Base-by-base conservation (phyloP, 2,888 invertebrate genomes). In the Eupithecia dodoneata region DNA sequence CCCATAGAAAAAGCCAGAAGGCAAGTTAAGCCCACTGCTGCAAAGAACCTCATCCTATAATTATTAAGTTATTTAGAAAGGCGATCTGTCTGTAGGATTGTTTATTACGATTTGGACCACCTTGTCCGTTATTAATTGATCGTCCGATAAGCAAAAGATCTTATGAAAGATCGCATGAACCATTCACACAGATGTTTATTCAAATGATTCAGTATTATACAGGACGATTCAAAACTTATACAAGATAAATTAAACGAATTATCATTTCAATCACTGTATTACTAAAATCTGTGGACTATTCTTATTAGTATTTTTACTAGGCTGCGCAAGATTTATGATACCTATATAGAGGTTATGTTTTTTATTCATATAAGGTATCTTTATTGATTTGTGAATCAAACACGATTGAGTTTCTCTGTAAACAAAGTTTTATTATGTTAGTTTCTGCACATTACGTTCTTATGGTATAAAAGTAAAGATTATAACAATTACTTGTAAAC, bases 91-190 rank as follows among this genome's bases (percentile, higher is more conserved):
- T 70, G 86, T 88, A 83, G 87, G 88, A 91, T 93, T 92, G 91
- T 92, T 92, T 92, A 93, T 88, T 90, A 88, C 80, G 85, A 85
- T 84, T 82, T 85, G 86, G 94, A 92, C 93, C 94, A 93, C 92
- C 93, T 92, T 89, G 90, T 86, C 90, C 85, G 90, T 92, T 93
- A 94, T 94, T 94, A 94, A 92, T 92, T 92, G 94, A 94, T 94
- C 89, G 78, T 74, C 63, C 63, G 78, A 78, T 78, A 80, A 84
- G 94, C 92, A 91, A 0, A 10, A 92, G 87, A 76, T 82, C 80
- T 74, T n/a, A n/a, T n/a, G n/a, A n/a, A n/a, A n/a, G n/a, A n/a
- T 76, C 81, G 82, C 81, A 83, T 83, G 84, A 83, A 83, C 85
- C 87, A 89, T 91, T 89, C 85, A 87, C 86, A 85, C 84, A 85